Base-by-base conservation (phyloP, 35 echinoderm and acorn worm genomes). In the Heliocidaris erythrogramma region DNA sequence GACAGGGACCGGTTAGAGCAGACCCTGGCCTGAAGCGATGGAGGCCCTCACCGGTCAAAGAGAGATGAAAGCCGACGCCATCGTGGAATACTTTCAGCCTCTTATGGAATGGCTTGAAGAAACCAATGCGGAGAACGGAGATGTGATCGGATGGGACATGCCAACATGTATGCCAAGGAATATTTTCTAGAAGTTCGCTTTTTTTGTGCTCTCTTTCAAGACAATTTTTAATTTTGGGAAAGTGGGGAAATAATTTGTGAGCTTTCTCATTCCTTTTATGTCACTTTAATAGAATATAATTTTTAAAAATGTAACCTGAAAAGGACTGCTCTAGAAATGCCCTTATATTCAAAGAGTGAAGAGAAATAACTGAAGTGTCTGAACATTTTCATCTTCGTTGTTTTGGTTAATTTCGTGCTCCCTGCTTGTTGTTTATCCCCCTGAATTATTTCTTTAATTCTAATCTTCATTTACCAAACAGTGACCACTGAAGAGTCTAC, bases 21-120 rank as follows among this genome's bases (percentile, higher is more conserved):
- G 94, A n/a, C 96, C 96, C 7, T 99, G 98, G 98, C 96, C 96
- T 13, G 98, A 99, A 87, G 98, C 98, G 48, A 97, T 99, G 98
- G 98, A 99, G 92, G 88, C 92, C 14, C 96, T 99, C 16, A 96
- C 98, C 13, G 98, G 98, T 42, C 96, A 96, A n/a, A 95, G 98
- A 53, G 88, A 93, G 49, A 99, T 99, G 87, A 60, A 69, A 48
- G 98, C 98, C 10, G 95, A 96, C 3, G 95, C 98, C 69, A 97
- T 99, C 85, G 92, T 96, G 93, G 96, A 94, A 85, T 99, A 99
- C 87, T 99, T 97, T 90, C 86, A 85, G 48, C 96, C 98, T 29
- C 71, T 99, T 4, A 32, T 94, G 48, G 93, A 92, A 91, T 98
- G 97, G 97, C 88, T 98, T 49, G 93, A 95, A 65, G 56, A 95